phyloP scores from a whole-genome alignment of 2,113 vertebrate species.

The Dissostichus mawsoni region DNA sequence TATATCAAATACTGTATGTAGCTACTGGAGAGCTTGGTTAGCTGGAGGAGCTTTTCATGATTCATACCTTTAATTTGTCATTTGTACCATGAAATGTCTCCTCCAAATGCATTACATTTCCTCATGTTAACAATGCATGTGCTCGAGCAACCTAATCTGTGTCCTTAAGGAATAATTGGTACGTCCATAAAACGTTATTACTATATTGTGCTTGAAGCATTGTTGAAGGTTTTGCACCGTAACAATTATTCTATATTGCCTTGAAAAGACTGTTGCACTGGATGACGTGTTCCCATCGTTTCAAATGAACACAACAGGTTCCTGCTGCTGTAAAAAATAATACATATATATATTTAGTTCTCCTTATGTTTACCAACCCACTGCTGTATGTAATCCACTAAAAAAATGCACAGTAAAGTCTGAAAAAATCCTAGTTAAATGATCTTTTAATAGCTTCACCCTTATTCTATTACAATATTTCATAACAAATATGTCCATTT shows the following conservation, averaged over 20 bases:
- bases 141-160: background rate
- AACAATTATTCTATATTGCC: background rate
- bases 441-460: too few species aligned
- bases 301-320: too few species aligned
- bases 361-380: too few species aligned
- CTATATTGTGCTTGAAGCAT: background rate
- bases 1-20: slow-evolving; percentile 10
- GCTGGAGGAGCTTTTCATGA: background rate
- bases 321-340: background rate
- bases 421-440: too few species aligned
- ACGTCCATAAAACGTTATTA: too few species aligned
- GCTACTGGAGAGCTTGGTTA: background rate
- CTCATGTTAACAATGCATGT: background rate
- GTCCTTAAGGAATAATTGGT: background rate
- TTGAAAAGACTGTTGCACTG: background rate
- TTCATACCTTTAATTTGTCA: background rate
- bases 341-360: too few species aligned
- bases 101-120: background rate
- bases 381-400: too few species aligned
- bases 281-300: background rate
- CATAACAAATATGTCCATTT: too few species aligned
- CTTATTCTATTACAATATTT: too few species aligned
- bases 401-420: too few species aligned
- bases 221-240: background rate
- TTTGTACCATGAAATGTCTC: background rate